Evolutionary conservation across 2,797 vertebrate genomes (phyloP).

Genomic region (Schizopygopsis malacanthus): DNA sequence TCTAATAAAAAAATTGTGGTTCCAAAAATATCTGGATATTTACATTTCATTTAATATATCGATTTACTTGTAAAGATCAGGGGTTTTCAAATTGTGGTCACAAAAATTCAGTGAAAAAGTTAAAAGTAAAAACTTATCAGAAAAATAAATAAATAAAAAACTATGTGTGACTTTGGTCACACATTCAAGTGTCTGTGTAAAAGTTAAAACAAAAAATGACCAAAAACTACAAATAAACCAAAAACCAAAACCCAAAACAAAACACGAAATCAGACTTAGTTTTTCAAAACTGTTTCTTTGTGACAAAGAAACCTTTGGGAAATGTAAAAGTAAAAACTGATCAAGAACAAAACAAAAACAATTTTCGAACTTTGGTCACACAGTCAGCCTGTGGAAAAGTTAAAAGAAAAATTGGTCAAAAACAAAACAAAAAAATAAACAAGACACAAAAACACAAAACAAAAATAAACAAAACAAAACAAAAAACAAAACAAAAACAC

Average conservation of each 20-base stretch:
- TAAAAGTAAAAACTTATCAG: no score
- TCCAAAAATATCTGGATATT: background rate
- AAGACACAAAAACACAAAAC: no score
- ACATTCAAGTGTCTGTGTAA: background rate
- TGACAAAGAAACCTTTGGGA: background rate
- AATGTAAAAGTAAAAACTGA: background rate
- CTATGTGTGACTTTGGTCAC: background rate
- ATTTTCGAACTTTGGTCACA: no score
- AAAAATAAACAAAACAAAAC: no score
- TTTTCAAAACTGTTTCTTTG: background rate
- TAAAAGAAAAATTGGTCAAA: no score
- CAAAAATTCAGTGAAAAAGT: background rate
- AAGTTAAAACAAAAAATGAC: background rate
- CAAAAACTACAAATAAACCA: background rate
- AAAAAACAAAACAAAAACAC: no score
- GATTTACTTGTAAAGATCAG: background rate
- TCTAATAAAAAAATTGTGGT: background rate
- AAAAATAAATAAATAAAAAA: background rate
- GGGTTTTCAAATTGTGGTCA: background rate
- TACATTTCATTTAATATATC: background rate
- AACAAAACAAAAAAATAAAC: no score
- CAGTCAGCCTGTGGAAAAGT: no score
- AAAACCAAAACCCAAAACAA: background rate
- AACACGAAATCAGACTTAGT: background rate
- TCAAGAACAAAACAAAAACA: no score